These are phyloP conservation scores for Drosophila funebris DNA, from an alignment of 1,140 invertebrate genomes.

Conservation along the genomic window DNA sequence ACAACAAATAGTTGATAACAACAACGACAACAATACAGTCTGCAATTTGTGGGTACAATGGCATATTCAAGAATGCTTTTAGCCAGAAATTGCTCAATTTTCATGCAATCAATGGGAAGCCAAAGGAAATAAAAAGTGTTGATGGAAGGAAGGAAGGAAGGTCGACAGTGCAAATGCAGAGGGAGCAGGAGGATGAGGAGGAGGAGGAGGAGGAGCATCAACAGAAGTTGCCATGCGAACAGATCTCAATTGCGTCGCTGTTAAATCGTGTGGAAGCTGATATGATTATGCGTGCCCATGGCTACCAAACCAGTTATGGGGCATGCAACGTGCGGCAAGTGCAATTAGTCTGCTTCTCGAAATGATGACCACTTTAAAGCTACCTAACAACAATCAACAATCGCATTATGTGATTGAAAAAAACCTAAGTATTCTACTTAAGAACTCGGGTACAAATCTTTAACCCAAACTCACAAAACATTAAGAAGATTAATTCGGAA, in stretches of 20 bases:
- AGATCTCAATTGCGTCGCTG: conserved; percentile 61
- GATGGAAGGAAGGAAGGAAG: conserved; percentile 22
- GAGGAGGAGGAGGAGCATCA: not conserved
- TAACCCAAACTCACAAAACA: conserved; percentile 46
- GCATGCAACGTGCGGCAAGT: conserved; percentile 5
- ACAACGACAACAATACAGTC: conserved; percentile 6
- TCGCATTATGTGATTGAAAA: conserved; percentile 73
- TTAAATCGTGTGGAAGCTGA: conserved; percentile 81
- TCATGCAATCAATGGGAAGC: conserved; percentile 75
- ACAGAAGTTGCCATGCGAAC: conserved; percentile 55
- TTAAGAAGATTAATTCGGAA: conserved; percentile 82
- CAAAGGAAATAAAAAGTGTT: conserved; percentile 68
- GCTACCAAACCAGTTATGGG: conserved; percentile 11
- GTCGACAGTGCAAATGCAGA: conserved; percentile 1
- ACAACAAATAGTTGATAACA: not conserved
- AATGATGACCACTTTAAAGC: conserved; percentile 18
- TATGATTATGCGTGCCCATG: conserved; percentile 70
- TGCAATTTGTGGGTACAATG: conserved; percentile 20
- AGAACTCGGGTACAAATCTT: conserved; percentile 29
- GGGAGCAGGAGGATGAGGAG: not conserved
- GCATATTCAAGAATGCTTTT: conserved; percentile 58
- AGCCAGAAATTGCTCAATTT: conserved; percentile 76
- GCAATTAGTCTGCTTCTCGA: conserved; percentile 2
- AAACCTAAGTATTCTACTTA: conserved; percentile 61
- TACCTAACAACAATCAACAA: conserved; percentile 34